Base-by-base conservation (phyloP, 2,888 invertebrate species). In the Drosophila borborema region DNA sequence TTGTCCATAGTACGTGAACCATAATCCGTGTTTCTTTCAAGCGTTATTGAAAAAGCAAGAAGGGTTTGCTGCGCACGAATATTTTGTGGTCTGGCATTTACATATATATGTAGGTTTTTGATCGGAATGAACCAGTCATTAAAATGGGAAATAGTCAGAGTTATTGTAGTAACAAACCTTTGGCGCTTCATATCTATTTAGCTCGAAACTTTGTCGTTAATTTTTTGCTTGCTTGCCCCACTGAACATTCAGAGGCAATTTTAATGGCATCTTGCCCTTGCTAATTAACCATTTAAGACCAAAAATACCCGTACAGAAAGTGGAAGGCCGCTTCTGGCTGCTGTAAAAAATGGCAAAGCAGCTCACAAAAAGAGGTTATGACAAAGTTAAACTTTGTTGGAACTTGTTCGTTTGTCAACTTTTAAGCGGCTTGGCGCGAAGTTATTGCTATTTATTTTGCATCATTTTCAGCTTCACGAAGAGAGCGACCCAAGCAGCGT, bases 381-480 rank as follows among this genome's bases (percentile, higher is more conserved):
- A 74, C 70, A 89, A 89, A 82, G 90, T 82, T 87, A n/a, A 88
- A 87, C 85, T 89, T 84, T 89, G 78, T 69, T 80, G 56, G 59
- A 71, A 82, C 66, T 68, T 80, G 74, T 73, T 80, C 80, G 83
- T 90, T 82, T 77, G 90, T 77, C 64, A 90, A 88, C 78, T 90
- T 89, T 90, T 86, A 90, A 88, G 89, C 86, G 89, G 88, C 86
- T 88, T 85, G 72, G 74, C 48, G 74, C 68, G 63, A 81, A 84
- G 75, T 89, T 89, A 87, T 87, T 90, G 77, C 86, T 85, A 85
- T 89, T 85, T 84, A 89, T 89, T 84, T 84, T 88, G 80, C 74
- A 89, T 84, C 87, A 65, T 83, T 83, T 83, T 89, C 81, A 89
- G 71, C 73, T 79, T 69, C 64, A 62, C 61, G 77, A 54, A 23